These are phyloP conservation scores for Anoncus sp. DNA, from an alignment of 2,888 invertebrate genomes.

Conservation along the genomic window DNA sequence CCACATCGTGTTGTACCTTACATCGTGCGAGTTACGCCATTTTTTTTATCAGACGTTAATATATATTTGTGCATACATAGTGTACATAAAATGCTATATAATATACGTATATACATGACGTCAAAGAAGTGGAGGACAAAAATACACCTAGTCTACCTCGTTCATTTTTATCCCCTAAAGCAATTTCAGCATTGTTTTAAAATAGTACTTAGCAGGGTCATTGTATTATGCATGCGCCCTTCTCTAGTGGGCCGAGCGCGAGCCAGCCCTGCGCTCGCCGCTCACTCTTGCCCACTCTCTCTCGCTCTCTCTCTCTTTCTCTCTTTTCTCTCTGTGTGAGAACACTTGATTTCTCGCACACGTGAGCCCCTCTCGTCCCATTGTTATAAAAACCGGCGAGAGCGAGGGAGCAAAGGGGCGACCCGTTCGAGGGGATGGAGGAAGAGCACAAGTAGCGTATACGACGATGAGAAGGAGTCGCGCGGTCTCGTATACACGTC, in stretches of 20 bases:
- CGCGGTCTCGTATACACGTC: conserved; percentile 72
- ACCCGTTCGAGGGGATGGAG: conserved; percentile 52
- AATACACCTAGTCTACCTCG: conserved; percentile 83
- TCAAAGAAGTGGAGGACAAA: conserved; percentile 81
- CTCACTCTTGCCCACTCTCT: conserved; percentile 28
- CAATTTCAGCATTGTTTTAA: conserved; percentile 84
- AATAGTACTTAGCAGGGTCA: conserved; percentile 84
- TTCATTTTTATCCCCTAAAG: conserved; percentile 84
- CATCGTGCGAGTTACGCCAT: background rate
- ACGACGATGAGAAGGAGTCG: conserved; percentile 48
- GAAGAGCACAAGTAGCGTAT: conserved; percentile 44
- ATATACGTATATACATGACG: conserved; percentile 57
- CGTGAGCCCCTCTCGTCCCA: conserved; percentile 81
- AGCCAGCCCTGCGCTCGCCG: conserved; percentile 53
- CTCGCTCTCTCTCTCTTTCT: conserved; percentile 15
- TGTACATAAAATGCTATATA: conserved; percentile 25
- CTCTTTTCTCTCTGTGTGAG: conserved; percentile 77
- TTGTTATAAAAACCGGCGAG: conserved; percentile 76
- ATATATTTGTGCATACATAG: conserved; percentile 42
- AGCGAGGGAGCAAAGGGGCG: conserved; percentile 63
- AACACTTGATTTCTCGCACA: conserved; percentile 83
- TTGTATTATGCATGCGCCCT: conserved; percentile 83
- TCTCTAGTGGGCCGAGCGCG: conserved; percentile 74
- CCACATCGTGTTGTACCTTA: background rate
- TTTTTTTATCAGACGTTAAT: background rate